Base-by-base conservation (phyloP, 2,113 vertebrate species). In the Carassius auratus region DNA sequence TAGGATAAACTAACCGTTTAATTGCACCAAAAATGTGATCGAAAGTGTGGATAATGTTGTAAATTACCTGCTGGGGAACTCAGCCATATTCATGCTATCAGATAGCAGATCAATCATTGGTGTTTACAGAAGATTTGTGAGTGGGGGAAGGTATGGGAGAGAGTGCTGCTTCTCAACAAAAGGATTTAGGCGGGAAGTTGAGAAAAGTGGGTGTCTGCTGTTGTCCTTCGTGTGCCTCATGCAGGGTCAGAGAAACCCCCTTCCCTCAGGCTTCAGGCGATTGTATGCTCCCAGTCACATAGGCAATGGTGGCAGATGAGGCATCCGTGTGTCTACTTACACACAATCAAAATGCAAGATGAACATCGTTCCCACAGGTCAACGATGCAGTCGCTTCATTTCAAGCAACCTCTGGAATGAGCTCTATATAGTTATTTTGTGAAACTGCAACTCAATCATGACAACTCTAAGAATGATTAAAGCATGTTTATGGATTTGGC, bases 111-210 rank as follows among this genome's bases (percentile, higher is more conserved):
- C 55, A 81, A 26, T 45, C 57, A 45, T 64, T 45, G 33, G 19
- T 64, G 77, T 64, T 38, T 23, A 59, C 19, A 38, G 12, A 79
- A 23, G 38, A 26, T n/a, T 30, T 81, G 23, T 81, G 15, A 52
- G 79, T 0, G 42, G 42, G 79, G 79, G 62, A 45, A 48, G 79
- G 42, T 50, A 21, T 66, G 42, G 23, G 42, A 64, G 12, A 78
- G 30, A 68, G 75, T 23, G 13, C 57, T 64, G 77, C 64, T 4
- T 23, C 64, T 62, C 17, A 87, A 90, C 86, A 87, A 89, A 83
- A 23, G 21, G 30, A 61, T 59, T 73, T 68, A 50, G 21, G 38
- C 33, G 5, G 57, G 75, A 74, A 81, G 38, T 68, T 17, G 19
- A 64, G 61, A 57, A 68, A 76, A 89, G 62, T 19, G 38, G 76